A percentile compares a stretch with the other conserved stretches of the same genome.
phyloP scores from a whole-genome alignment of 2,888 invertebrate genomes.

The Ophion slaviceki region DNA sequence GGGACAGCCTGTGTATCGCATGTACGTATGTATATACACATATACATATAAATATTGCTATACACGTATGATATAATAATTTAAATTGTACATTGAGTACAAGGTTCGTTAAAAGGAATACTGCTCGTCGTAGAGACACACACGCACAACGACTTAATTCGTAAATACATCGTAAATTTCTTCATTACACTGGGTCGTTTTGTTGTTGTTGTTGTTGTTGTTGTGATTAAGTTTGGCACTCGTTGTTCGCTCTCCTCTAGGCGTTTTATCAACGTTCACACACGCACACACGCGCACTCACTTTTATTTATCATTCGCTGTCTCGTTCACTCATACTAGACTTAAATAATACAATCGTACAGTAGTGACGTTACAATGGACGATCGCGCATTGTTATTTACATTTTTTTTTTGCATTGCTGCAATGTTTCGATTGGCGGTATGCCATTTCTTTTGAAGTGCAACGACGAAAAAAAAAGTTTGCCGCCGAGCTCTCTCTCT shows the following conservation, averaged over 20 bases:
- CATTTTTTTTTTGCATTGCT: slow-evolving; percentile 34
- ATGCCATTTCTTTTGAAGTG: slow-evolving; percentile 1
- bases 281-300: slow-evolving; percentile 30
- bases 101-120: slow-evolving; percentile 81
- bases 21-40: neutral
- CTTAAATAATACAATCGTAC: slow-evolving; percentile 50
- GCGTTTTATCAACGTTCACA: slow-evolving; percentile 59
- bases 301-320: slow-evolving; percentile 39
- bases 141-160: slow-evolving; percentile 77
- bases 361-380: slow-evolving; percentile 44
- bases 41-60: slow-evolving; percentile 64
- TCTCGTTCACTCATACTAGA: slow-evolving; percentile 46
- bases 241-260: slow-evolving; percentile 69
- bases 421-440: slow-evolving; percentile 3
- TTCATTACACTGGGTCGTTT: slow-evolving; percentile 77
- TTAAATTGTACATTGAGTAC: slow-evolving; percentile 80
- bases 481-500: neutral
- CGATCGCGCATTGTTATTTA: slow-evolving; percentile 56
- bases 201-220: slow-evolving; percentile 19
- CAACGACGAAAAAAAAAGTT: slow-evolving; percentile 3
- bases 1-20: neutral
- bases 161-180: slow-evolving; percentile 75
- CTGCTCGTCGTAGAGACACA: slow-evolving; percentile 77
- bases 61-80: slow-evolving; percentile 77
- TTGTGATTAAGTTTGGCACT: slow-evolving; percentile 81